A percentile compares a stretch with the other conserved stretches of the same genome.
Evolutionary conservation across 2,797 vertebrate species (phyloP).

Genomic region (Strix occidentalis): DNA sequence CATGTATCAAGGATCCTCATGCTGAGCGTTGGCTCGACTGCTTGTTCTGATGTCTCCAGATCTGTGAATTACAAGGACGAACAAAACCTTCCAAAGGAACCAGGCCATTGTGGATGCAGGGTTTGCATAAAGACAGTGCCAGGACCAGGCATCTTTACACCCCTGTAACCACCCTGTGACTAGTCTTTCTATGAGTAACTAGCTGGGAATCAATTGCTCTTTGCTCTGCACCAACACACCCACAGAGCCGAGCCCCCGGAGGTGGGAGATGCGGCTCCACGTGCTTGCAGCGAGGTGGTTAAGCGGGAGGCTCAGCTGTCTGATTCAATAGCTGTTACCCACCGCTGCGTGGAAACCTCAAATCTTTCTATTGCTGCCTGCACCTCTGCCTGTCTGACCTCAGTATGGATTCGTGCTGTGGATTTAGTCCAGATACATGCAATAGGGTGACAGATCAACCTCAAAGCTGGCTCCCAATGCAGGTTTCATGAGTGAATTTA

Average conservation of each 20-base stretch:
- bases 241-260: accelerated
- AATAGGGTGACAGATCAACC: background rate
- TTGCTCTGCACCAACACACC: accelerated
- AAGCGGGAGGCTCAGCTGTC: background rate
- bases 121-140: background rate
- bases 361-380: accelerated
- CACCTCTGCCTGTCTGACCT: background rate
- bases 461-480: background rate
- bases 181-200: accelerated
- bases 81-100: background rate
- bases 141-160: accelerated
- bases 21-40: accelerated
- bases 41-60: background rate
- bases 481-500: background rate
- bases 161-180: background rate
- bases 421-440: background rate
- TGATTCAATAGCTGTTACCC: background rate
- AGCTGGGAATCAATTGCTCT: background rate
- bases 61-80: accelerated
- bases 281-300: background rate
- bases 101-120: accelerated
- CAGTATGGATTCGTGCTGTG: accelerated
- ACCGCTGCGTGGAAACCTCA: background rate
- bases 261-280: background rate
- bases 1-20: background rate